phyloP scores from a whole-genome alignment of 2,888 invertebrate genomes.

The Achlya flavicornis region DNA sequence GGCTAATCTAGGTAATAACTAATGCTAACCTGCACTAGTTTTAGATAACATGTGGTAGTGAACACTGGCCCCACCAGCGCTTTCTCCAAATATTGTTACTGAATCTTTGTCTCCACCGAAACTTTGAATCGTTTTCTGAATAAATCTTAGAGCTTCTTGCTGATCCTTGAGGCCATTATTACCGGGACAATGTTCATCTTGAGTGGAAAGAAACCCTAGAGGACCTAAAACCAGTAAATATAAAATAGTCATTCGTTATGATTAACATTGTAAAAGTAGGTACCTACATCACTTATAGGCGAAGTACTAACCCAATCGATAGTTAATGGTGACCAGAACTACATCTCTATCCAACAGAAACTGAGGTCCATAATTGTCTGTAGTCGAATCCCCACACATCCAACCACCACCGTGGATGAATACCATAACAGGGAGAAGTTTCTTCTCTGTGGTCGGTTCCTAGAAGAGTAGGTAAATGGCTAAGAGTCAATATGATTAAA shows the following conservation, averaged over 20 bases:
- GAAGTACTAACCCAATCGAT: constrained; percentile 82
- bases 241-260: neutral
- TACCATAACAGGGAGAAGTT: constrained; percentile 87
- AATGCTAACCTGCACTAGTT: constrained; percentile 73
- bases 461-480: constrained; percentile 25
- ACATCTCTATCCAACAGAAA: constrained; percentile 88
- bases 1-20: neutral
- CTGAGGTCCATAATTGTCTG: constrained; percentile 88
- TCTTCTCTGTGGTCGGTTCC: constrained; percentile 41
- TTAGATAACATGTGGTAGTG: constrained; percentile 88
- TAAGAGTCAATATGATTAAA: neutral
- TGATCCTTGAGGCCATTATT: constrained; percentile 89
- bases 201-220: constrained; percentile 87
- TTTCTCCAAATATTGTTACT: constrained; percentile 88
- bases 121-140: constrained; percentile 83
- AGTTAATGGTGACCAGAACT: constrained; percentile 87
- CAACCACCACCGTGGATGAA: constrained; percentile 90
- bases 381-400: constrained; percentile 88
- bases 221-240: constrained; percentile 68
- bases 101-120: constrained; percentile 86
- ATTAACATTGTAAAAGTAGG: neutral
- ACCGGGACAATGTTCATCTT: constrained; percentile 85
- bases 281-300: neutral
- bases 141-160: constrained; percentile 84
- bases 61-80: constrained; percentile 87